phyloP scores from a whole-genome alignment of 2,113 vertebrate species.

The Hyaena hyaena region DNA sequence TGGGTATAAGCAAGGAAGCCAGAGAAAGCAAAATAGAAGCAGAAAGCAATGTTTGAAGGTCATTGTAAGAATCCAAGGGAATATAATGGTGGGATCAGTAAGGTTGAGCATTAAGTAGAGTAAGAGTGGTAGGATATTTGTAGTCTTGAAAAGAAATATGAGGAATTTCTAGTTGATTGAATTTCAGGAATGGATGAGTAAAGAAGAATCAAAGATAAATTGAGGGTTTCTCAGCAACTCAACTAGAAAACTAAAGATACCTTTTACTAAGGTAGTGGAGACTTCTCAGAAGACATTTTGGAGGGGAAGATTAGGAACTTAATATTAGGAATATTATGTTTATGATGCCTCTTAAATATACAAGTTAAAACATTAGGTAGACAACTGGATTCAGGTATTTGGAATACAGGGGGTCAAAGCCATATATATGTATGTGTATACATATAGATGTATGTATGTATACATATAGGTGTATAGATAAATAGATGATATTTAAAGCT shows the following conservation, averaged over 20 bases:
- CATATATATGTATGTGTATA: not conserved
- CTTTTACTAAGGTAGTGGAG: not conserved
- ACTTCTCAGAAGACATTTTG: not conserved
- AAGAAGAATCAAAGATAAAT: not conserved
- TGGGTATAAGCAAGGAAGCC: accelerated
- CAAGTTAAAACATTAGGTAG: not conserved
- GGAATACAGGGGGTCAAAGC: not conserved
- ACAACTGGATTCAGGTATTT: not conserved
- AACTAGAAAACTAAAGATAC: not conserved
- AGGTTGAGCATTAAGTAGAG: not conserved
- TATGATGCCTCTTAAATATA: not conserved
- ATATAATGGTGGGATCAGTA: not conserved
- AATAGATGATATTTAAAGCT: not conserved
- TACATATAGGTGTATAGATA: too few species aligned
- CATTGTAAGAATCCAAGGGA: not conserved
- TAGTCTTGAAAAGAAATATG: not conserved
- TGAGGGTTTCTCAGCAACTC: not conserved
- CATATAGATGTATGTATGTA: too few species aligned
- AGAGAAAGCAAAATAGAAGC: not conserved
- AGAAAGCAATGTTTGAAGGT: not conserved
- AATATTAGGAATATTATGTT: not conserved
- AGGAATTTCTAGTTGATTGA: not conserved
- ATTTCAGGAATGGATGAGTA: not conserved
- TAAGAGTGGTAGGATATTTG: not conserved
- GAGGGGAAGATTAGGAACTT: not conserved